These are phyloP conservation scores for Ciconia maguari DNA, from an alignment of 2,113 vertebrate species.

Conservation along the genomic window DNA sequence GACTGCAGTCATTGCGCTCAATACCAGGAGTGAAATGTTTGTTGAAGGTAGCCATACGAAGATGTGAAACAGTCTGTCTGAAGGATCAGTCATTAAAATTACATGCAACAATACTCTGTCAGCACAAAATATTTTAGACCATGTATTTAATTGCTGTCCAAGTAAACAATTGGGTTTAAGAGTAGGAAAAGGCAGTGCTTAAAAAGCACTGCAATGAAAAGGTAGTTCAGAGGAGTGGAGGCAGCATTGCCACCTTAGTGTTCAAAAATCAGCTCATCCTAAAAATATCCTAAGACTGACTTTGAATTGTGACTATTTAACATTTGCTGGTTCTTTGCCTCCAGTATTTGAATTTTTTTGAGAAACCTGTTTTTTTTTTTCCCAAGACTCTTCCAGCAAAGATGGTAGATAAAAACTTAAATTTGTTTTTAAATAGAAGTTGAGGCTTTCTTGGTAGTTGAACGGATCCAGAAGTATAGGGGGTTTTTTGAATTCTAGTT, in stretches of 20 bases:
- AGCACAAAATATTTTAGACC: slow-evolving; percentile 38
- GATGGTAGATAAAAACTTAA: neutral
- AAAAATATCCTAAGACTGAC: neutral
- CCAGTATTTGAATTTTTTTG: neutral
- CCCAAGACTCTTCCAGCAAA: neutral
- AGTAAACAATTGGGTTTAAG: slow-evolving; percentile 1
- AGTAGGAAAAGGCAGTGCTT: neutral
- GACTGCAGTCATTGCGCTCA: slow-evolving; percentile 59
- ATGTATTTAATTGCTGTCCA: slow-evolving; percentile 9
- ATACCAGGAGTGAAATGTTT: slow-evolving; percentile 37
- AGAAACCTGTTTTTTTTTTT: neutral
- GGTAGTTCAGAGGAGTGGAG: neutral
- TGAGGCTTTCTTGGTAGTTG: neutral
- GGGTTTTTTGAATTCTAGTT: neutral
- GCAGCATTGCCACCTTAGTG: neutral
- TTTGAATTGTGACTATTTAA: neutral
- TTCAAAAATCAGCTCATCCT: neutral
- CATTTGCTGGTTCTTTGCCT: neutral
- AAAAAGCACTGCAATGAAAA: neutral
- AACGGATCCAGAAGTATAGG: neutral
- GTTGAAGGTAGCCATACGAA: slow-evolving; percentile 37
- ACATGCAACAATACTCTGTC: slow-evolving; percentile 8
- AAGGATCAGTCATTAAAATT: slow-evolving; percentile 43
- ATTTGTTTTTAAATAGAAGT: neutral
- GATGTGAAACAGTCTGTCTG: slow-evolving; percentile 42